Base-by-base conservation (phyloP, 2,888 invertebrate species). In the Azorinus chamasolen region DNA sequence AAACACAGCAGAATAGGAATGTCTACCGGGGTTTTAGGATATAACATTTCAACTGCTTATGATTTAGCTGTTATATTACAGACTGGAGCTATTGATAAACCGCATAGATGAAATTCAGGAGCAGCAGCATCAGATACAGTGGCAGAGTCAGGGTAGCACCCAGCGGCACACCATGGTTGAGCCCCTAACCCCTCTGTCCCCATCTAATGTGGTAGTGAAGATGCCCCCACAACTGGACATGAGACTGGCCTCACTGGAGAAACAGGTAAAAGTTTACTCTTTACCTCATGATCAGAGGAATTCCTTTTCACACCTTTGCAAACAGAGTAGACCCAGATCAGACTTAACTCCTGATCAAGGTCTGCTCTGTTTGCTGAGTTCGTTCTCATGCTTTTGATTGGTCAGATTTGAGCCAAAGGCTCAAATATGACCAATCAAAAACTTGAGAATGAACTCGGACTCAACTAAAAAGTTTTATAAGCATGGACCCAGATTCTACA, bases 161-260 rank as follows among this genome's bases (percentile, higher is more conserved):
- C 24, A 41, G 10, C 25, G 27, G 1, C 4, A 32, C 5, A 32
- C 32, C 4, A 10, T 32, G 22, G 10, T 41, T 39, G 50, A 54
- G n/a, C 51, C n/a, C 39, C 41, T 14, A 37, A 27, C 22, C 45
- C 79, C 61, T 1, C 43, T 48, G 25, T 76, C 70, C 39, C 75
- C 72, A 2, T 57, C 68, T 2, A 66, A 45, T 37, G 57, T 71
- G 10, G 61, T 65, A 16, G 68, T 78, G 1, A 84, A 71, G 63
- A 68, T 86, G 63, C 88, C 87, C 0, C 83, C 87, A 6, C 83
- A 83, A 43, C 54, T 90, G 12, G 87, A 90, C 4, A 77, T 83
- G 8, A 75, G 89, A 57, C 76, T 91, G n/a, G 61, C 64, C 5
- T 68, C 78, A 24, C 65, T 91, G 3, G 90, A 91, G 54, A 83